These are phyloP conservation scores for Stylophora pistillata DNA, from an alignment of 64 coral and sea anemone genomes.

Conservation along the genomic window DNA sequence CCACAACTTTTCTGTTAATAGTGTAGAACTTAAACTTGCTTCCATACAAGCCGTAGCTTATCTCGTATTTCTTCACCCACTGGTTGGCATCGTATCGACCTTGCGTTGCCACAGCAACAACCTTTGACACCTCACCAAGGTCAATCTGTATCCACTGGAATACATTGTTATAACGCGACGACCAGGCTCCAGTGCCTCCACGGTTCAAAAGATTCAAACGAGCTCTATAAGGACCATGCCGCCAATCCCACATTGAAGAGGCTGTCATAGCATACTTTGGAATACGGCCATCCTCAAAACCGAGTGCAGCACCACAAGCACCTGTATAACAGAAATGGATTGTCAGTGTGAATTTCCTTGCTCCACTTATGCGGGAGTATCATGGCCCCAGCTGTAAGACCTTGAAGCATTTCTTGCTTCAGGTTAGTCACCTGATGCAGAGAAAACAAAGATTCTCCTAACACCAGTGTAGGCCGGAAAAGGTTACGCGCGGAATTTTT, in stretches of 20 bases:
- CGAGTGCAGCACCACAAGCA: conserved; percentile 44
- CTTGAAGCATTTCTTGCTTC: too few relatives aligned
- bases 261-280: conserved; percentile 36
- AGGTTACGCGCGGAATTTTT: not conserved
- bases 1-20: conserved; percentile 47
- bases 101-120: conserved; percentile 52
- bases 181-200: conserved; percentile 47
- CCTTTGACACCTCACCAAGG: conserved; percentile 26
- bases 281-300: conserved; percentile 56
- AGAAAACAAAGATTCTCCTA: too few relatives aligned
- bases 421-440: too few relatives aligned
- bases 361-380: too few relatives aligned
- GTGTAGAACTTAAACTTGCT: conserved; percentile 41
- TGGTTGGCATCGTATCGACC: conserved; percentile 73
- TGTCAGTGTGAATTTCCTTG: not conserved
- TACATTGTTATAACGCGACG: conserved; percentile 52
- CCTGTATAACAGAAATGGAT: not conserved
- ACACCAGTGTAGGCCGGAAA: too few relatives aligned
- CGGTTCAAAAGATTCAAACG: conserved; percentile 48
- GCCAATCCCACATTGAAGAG: conserved; percentile 47
- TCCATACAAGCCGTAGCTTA: conserved; percentile 27
- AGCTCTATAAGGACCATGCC: conserved; percentile 52
- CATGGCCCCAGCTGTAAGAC: too few relatives aligned
- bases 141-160: conserved; percentile 51
- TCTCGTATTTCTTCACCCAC: conserved; percentile 69